phyloP scores from a whole-genome alignment of 2,888 invertebrate genomes.

The Escarpia spicata region DNA sequence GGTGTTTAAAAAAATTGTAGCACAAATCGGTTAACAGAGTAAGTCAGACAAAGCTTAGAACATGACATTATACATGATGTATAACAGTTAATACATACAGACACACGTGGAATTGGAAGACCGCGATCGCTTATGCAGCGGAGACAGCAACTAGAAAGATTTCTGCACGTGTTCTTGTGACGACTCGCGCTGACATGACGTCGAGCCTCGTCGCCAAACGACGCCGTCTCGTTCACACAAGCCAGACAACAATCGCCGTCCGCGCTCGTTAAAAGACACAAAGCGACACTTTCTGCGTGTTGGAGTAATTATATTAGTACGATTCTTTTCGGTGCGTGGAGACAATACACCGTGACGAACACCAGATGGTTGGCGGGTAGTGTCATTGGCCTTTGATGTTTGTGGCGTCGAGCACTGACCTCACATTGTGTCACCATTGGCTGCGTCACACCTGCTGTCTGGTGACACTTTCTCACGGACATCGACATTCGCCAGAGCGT shows the following conservation, averaged over 20 bases:
- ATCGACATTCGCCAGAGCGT: neutral
- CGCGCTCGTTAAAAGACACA: neutral
- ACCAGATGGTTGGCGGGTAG: neutral
- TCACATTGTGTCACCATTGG: no score
- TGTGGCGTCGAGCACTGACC: neutral
- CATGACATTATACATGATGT: no score
- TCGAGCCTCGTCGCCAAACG: neutral
- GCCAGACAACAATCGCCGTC: neutral
- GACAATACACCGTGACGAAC: neutral
- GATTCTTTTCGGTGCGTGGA: neutral
- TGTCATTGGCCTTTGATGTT: neutral
- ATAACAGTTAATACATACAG: no score
- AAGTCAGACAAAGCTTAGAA: no score
- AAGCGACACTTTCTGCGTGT: constrained; percentile 1
- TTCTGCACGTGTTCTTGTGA: neutral
- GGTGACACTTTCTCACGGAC: neutral
- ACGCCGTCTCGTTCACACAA: neutral
- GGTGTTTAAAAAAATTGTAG: no score
- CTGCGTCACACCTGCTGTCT: no score
- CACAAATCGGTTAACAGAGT: no score
- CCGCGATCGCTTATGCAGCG: neutral
- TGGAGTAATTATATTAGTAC: neutral
- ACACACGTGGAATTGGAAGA: no score
- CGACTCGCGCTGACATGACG: neutral
- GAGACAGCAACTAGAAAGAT: neutral